These are phyloP conservation scores for Gopherus flavomarginatus DNA, from an alignment of 2,113 vertebrate species.

Conservation along the genomic window DNA sequence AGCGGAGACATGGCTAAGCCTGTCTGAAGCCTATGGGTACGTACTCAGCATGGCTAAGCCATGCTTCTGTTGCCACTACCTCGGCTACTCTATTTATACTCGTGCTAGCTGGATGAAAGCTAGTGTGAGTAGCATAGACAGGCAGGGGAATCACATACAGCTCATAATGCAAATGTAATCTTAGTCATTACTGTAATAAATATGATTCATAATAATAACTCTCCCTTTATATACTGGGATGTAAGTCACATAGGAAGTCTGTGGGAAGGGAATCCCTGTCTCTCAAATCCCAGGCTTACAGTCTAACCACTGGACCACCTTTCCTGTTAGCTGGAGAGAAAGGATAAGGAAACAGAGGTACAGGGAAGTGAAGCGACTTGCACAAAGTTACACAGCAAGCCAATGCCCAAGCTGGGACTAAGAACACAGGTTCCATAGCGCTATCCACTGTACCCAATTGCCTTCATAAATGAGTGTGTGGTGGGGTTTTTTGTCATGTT, in stretches of 20 bases:
- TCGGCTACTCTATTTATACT: not conserved
- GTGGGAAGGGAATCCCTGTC: not conserved
- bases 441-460: not conserved
- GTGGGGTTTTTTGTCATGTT: not conserved
- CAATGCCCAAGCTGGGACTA: not conserved
- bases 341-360: not conserved
- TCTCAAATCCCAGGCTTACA: not conserved
- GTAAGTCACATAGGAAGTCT: not conserved
- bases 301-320: not conserved
- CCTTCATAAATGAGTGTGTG: not conserved
- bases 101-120: not conserved
- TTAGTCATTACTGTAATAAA: not conserved
- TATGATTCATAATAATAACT: not conserved
- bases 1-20: no score
- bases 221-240: not conserved
- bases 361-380: not conserved
- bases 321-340: not conserved
- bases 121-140: not conserved
- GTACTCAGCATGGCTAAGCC: no score
- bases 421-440: not conserved
- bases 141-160: not conserved
- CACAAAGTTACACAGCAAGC: not conserved
- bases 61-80: no score
- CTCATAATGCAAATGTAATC: not conserved
- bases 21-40: no score